Percentiles rank a stretch among this genome's conserved stretches.
Evolutionary conservation across 2,113 vertebrate species (phyloP).

Genomic region (Indicator maculatus): DNA sequence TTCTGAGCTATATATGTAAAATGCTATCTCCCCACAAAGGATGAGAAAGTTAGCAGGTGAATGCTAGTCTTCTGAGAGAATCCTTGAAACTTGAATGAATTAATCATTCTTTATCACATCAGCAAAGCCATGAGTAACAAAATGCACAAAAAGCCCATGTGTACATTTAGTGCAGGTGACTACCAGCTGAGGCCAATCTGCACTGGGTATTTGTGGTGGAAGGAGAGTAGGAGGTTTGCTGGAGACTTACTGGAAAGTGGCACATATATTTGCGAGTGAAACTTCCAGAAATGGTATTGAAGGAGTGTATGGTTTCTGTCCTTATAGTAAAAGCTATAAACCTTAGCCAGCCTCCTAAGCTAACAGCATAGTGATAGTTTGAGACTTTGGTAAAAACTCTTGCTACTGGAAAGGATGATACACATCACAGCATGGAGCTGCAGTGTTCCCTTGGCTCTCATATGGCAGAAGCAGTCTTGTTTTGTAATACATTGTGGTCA

Average conservation of each 20-base stretch:
- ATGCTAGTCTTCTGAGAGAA: background rate
- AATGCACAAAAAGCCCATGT: background rate
- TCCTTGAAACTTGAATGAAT: background rate
- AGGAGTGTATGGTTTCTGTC: background rate
- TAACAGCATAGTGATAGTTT: background rate
- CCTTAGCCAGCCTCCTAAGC: background rate
- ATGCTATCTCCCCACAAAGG: rapidly evolving
- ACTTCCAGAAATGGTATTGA: background rate
- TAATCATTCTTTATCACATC: background rate
- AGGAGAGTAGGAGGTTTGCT: background rate
- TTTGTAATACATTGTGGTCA: background rate
- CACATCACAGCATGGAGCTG: background rate
- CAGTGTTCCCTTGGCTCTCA: background rate
- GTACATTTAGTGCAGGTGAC: background rate
- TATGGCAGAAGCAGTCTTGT: background rate
- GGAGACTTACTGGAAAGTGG: background rate
- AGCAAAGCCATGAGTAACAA: background rate
- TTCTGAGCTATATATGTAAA: background rate
- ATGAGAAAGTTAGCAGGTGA: background rate
- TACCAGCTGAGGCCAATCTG: background rate
- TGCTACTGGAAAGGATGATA: background rate
- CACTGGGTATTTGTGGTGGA: background rate
- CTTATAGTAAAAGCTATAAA: background rate
- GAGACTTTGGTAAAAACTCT: background rate
- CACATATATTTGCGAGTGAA: background rate